Conservation (phyloP, 2,797 vertebrate genomes). For the Acanthurus tractus region DNA sequence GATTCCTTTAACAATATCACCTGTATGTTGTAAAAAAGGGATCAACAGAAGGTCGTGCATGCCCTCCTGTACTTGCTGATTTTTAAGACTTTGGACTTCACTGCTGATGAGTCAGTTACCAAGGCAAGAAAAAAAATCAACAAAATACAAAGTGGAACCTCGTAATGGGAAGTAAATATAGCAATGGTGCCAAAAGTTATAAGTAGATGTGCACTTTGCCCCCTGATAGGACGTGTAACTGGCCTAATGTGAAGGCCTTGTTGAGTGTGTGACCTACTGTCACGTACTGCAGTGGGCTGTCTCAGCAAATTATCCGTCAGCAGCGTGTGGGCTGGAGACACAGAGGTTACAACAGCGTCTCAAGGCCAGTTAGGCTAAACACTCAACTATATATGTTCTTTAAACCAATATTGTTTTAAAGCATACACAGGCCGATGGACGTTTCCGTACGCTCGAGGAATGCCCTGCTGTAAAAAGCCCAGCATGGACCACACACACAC, state of each 20-base stretch:
- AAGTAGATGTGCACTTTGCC: conserved; percentile 63
- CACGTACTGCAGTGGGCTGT: conserved; percentile 27
- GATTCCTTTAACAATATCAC: conserved; percentile 42
- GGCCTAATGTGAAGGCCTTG: conserved; percentile 15
- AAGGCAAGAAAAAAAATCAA: conserved; percentile 49
- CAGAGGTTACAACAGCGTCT: conserved; percentile 53
- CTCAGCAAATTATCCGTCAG: conserved; percentile 31
- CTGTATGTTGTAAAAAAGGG: conserved; percentile 40
- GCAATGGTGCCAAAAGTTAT: conserved; percentile 52
- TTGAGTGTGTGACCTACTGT: conserved; percentile 36
- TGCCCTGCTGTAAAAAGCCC: conserved; percentile 50
- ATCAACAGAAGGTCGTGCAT: not conserved
- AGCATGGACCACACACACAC: conserved; percentile 77
- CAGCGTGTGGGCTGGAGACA: conserved; percentile 58
- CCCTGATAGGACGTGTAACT: conserved; percentile 30
- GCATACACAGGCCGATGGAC: conserved; percentile 73
- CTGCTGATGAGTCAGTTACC: conserved; percentile 67
- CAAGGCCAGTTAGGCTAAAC: conserved; percentile 68
- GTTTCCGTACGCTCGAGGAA: conserved; percentile 66
- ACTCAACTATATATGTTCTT: conserved; percentile 75
- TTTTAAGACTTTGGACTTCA: conserved; percentile 68
- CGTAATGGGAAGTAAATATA: conserved; percentile 67
- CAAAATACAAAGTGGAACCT: conserved; percentile 59
- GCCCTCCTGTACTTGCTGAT: conserved; percentile 52
- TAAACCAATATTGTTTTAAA: conserved; percentile 81